A percentile compares a stretch with the other conserved stretches of the same genome.
Conservation (phyloP, 2,113 vertebrate species). For the Bolborhynchus lineola region DNA sequence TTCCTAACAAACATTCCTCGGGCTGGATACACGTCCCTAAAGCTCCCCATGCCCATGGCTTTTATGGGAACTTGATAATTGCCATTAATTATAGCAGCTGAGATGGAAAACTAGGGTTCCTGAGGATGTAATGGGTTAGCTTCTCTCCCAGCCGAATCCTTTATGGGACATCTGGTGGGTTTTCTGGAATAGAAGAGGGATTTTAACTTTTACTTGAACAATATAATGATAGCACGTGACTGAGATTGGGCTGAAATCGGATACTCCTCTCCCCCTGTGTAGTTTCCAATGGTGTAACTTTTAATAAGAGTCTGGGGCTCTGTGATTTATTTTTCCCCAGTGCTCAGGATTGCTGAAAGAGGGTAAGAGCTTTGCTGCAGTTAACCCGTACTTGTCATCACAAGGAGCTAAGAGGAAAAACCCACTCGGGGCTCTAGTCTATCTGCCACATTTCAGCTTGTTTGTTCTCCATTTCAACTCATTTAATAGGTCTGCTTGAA, state of each 20-base stretch:
- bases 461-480: background rate
- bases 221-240: constrained; percentile 45
- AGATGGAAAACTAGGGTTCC: background rate
- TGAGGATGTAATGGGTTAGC: background rate
- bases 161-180: constrained; percentile 17
- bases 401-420: background rate
- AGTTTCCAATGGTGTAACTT: constrained; percentile 58
- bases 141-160: background rate
- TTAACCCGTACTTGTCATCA: constrained; percentile 55
- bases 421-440: background rate
- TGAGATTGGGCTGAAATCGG: constrained; percentile 45
- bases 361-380: constrained; percentile 37
- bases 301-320: constrained; percentile 65
- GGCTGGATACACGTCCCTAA: background rate
- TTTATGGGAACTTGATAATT: constrained; percentile 6
- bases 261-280: constrained; percentile 43
- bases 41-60: background rate
- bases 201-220: constrained; percentile 49
- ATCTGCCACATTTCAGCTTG: background rate
- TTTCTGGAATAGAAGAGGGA: background rate
- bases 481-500: background rate
- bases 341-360: constrained; percentile 46
- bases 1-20: background rate
- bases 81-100: background rate
- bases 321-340: constrained; percentile 67